Evolutionary conservation across 2,113 vertebrate species (phyloP).

Genomic region (Anarhynchus alexandrinus): DNA sequence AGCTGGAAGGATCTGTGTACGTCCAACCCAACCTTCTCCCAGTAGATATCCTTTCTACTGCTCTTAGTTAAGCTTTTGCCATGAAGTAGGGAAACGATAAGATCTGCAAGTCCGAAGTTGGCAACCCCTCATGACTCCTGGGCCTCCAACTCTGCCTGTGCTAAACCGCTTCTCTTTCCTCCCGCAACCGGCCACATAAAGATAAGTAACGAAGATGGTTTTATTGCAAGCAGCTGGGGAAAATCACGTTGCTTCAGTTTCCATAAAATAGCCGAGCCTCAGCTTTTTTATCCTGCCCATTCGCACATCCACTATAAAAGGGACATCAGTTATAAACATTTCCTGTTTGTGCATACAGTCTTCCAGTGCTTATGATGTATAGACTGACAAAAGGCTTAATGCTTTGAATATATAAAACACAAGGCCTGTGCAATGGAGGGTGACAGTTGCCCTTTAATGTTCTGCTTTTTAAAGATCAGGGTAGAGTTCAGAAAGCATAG

Average conservation of each 20-base stretch:
- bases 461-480: slow-evolving; percentile 90
- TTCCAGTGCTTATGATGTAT: slow-evolving; percentile 76
- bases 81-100: background rate
- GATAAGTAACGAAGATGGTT: slow-evolving; percentile 59
- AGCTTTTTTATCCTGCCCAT: slow-evolving; percentile 59
- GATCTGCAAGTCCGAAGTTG: background rate
- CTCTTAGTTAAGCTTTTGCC: background rate
- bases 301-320: slow-evolving; percentile 58
- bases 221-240: slow-evolving; percentile 66
- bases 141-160: background rate
- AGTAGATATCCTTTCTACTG: background rate
- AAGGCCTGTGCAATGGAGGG: slow-evolving; percentile 80
- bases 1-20: background rate
- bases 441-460: slow-evolving; percentile 85
- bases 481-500: slow-evolving; percentile 90
- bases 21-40: background rate
- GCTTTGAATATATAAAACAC: slow-evolving; percentile 82
- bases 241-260: slow-evolving; percentile 56
- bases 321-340: slow-evolving; percentile 65
- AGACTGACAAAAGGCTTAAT: slow-evolving; percentile 85
- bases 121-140: background rate
- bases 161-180: background rate
- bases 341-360: slow-evolving; percentile 62
- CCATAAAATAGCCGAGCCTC: slow-evolving; percentile 58
- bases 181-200: slow-evolving; percentile 49